Evolutionary conservation across 1,140 invertebrate species (phyloP).

Genomic region (Campoletis sonorensis): DNA sequence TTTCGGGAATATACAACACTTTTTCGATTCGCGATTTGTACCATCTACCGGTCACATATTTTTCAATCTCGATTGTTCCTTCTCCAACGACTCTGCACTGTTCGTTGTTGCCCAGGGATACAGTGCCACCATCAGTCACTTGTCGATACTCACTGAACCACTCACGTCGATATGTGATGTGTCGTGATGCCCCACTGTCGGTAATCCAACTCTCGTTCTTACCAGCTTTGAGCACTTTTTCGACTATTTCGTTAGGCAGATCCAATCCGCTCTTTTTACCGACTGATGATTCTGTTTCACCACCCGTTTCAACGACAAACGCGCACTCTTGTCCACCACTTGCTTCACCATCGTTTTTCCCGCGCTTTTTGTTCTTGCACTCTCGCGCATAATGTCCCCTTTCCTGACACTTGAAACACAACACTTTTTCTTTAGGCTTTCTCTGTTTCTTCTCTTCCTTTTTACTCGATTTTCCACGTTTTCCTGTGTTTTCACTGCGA

Average conservation of each 20-base stretch:
- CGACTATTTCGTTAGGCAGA: constrained; percentile 11
- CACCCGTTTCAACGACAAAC: neutral
- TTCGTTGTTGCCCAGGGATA: constrained; percentile 2
- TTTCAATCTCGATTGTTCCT: neutral
- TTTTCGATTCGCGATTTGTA: constrained; percentile 24
- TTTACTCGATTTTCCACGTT: neutral
- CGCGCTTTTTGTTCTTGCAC: constrained; percentile 46
- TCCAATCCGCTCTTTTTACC: neutral
- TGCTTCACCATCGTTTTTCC: neutral
- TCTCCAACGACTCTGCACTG: neutral
- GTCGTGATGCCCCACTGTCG: neutral
- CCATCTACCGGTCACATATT: constrained; percentile 1
- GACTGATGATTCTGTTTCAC: neutral
- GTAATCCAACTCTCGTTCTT: neutral
- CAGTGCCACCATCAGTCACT: neutral
- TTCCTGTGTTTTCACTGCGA: neutral
- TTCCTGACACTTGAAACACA: constrained; percentile 49
- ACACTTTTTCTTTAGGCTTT: constrained; percentile 27
- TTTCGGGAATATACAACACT: constrained; percentile 56
- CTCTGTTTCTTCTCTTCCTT: constrained; percentile 18
- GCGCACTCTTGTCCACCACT: constrained; percentile 20
- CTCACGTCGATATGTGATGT: neutral
- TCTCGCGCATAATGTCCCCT: constrained; percentile 50
- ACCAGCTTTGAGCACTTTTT: constrained; percentile 11
- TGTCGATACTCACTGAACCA: neutral